These are phyloP conservation scores for Hedya salicella DNA, from an alignment of 2,888 invertebrate genomes.

Conservation along the genomic window DNA sequence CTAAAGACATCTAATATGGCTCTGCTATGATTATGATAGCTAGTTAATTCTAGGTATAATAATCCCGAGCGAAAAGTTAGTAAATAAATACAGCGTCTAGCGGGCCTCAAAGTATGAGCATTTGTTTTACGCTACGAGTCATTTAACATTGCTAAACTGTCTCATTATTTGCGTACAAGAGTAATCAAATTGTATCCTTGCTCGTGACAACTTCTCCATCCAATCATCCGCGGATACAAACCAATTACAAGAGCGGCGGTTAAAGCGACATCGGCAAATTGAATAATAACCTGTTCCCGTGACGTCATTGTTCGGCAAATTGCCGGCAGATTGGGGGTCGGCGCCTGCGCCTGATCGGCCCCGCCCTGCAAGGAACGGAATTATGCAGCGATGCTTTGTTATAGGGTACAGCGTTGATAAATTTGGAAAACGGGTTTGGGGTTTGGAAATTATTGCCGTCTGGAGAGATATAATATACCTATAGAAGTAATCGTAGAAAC, in stretches of 20 bases:
- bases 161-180: background rate
- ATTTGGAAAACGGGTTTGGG: background rate
- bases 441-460: constrained; percentile 8
- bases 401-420: background rate
- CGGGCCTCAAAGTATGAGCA: too few species aligned
- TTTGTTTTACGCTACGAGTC: too few species aligned
- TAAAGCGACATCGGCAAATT: constrained; percentile 57
- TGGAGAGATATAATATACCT: too few species aligned
- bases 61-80: too few species aligned
- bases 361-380: constrained; percentile 23
- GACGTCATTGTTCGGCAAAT: constrained; percentile 75
- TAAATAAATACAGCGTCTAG: too few species aligned
- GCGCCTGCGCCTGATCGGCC: constrained; percentile 45
- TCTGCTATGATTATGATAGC: too few species aligned
- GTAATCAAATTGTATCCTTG: background rate
- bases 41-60: too few species aligned
- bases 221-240: constrained; percentile 23
- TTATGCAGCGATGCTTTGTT: constrained; percentile 27
- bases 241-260: constrained; percentile 23
- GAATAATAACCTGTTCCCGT: constrained; percentile 76
- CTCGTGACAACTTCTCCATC: background rate
- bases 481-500: too few species aligned
- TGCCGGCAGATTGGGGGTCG: constrained; percentile 81
- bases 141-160: too few species aligned
- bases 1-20: too few species aligned